These are phyloP conservation scores for Ectropis grisescens DNA, from an alignment of 1,140 invertebrate genomes.

Conservation along the genomic window DNA sequence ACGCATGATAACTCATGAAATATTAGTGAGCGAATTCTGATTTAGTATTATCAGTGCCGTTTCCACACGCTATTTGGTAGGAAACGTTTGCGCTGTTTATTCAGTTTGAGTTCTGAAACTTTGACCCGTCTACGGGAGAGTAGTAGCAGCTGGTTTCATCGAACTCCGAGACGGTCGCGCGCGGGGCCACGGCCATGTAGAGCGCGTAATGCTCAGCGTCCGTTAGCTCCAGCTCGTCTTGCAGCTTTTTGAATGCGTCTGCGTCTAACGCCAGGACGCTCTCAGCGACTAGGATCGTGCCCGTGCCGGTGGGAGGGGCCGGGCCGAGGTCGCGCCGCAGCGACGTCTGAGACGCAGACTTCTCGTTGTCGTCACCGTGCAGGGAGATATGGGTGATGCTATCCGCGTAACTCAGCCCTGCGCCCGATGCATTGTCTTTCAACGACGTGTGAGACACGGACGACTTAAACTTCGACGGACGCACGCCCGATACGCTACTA, in stretches of 20 bases:
- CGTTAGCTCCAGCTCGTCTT: conserved; percentile 74
- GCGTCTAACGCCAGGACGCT: conserved; percentile 63
- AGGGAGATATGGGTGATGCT: conserved; percentile 74
- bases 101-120: conserved; percentile 71
- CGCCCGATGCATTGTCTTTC: conserved; percentile 47
- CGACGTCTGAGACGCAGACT: conserved; percentile 28
- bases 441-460: conserved; percentile 54
- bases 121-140: conserved; percentile 83
- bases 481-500: conserved; percentile 70
- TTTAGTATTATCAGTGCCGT: no score
- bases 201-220: conserved; percentile 90
- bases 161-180: conserved; percentile 87
- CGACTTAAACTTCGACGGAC: conserved; percentile 56
- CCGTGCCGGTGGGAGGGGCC: conserved; percentile 37
- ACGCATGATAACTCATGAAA: no score
- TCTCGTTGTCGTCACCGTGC: conserved; percentile 67
- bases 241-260: conserved; percentile 47
- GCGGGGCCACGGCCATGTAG: conserved; percentile 86
- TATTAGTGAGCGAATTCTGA: no score
- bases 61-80: no score
- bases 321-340: conserved; percentile 23
- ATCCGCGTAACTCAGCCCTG: conserved; percentile 54
- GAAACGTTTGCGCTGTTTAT: no score
- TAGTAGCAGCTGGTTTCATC: conserved; percentile 90
- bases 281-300: conserved; percentile 59